These are phyloP conservation scores for Heterodera filipjevi DNA, from an alignment of 2,888 invertebrate species.

Conservation along the genomic window DNA sequence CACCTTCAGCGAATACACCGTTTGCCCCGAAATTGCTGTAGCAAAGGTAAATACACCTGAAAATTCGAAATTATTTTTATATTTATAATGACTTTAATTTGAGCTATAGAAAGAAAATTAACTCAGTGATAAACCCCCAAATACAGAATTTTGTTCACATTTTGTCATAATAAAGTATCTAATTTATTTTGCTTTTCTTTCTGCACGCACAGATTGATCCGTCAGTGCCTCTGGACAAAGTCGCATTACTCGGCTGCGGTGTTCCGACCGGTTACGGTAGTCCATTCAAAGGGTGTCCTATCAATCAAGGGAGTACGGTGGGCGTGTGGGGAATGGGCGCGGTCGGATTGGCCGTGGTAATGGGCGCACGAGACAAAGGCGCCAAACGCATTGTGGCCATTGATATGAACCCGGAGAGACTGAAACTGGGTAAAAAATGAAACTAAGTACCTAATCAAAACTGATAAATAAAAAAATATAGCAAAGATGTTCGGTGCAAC, in stretches of 20 bases:
- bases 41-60: not conserved
- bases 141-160: no score
- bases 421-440: slow-evolving; percentile 16
- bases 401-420: slow-evolving; percentile 16
- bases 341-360: slow-evolving; percentile 10
- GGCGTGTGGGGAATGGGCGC: slow-evolving; percentile 27
- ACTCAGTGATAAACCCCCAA: no score
- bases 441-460: no score
- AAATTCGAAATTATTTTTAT: not conserved
- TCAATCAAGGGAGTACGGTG: slow-evolving; percentile 3
- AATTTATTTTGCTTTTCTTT: not conserved
- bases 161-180: not conserved
- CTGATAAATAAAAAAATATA: no score
- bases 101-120: no score
- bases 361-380: slow-evolving; percentile 13
- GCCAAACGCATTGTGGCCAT: slow-evolving; percentile 18
- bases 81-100: not conserved
- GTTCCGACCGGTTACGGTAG: slow-evolving; percentile 21
- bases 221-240: slow-evolving; percentile 19
- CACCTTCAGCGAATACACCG: slow-evolving; percentile 26
- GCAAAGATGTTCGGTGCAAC: slow-evolving; percentile 20
- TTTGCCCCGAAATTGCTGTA: not conserved
- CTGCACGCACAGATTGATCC: not conserved
- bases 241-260: slow-evolving; percentile 21
- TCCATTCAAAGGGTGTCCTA: slow-evolving; percentile 6